Conservation (phyloP, 2,113 vertebrate genomes). For the Condylura cristata region DNA sequence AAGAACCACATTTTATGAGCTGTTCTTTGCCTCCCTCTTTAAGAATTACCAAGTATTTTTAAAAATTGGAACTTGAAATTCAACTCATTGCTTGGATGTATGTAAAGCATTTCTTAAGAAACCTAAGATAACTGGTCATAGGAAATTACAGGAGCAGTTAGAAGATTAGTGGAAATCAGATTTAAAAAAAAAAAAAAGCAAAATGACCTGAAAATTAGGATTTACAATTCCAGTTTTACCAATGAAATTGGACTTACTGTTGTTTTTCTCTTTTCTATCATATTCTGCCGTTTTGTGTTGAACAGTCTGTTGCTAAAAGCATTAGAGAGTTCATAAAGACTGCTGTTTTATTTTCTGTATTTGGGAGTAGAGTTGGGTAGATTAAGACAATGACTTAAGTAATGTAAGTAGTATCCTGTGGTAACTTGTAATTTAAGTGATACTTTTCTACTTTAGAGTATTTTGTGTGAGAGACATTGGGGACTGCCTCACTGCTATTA, state of each 20-base stretch:
- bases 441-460: constrained; percentile 10
- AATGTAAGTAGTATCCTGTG: constrained; percentile 14
- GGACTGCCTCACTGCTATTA: background rate
- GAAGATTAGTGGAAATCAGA: constrained; percentile 16
- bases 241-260: background rate
- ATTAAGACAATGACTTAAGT: background rate
- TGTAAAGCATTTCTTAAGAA: constrained; percentile 69
- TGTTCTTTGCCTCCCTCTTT: constrained; percentile 62
- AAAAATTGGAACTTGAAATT: constrained; percentile 50
- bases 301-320: constrained; percentile 2
- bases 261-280: constrained; percentile 38
- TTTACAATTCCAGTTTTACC: constrained; percentile 29
- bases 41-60: constrained; percentile 60
- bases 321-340: background rate
- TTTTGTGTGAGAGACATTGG: constrained; percentile 26
- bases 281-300: background rate
- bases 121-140: background rate
- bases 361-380: background rate
- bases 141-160: constrained; percentile 30
- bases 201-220: constrained; percentile 27
- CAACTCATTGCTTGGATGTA: background rate
- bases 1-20: constrained; percentile 54
- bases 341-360: constrained; percentile 13
- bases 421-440: background rate
- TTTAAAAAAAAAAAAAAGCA: background rate